Base-by-base conservation (phyloP, 2,113 vertebrate genomes). In the Ceyx melanurus region DNA sequence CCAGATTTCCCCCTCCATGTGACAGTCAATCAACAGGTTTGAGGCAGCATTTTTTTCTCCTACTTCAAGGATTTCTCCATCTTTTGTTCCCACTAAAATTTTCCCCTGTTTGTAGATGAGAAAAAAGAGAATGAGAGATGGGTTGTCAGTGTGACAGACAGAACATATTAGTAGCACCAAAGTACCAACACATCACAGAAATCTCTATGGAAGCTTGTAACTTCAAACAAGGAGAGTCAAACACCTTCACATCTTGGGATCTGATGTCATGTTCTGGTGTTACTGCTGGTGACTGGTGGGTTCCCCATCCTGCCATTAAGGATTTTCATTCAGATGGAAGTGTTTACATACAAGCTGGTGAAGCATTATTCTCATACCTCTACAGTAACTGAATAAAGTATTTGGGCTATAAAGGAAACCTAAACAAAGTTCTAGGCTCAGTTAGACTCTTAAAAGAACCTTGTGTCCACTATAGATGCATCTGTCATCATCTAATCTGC, bases 41-140 rank as follows among this genome's bases (percentile, higher is more conserved):
- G 99, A 99, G 78, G 99, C 99, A 17, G 99, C 99, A 1, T 99
- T 99, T 98, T 99, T 99, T 90, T 99, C 99, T 90, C 99, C 99
- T 61, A 99, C 98, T 97, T 99, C 99, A 51, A 99, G 98, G 93
- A 99, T 99, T 97, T 99, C 99, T 15, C 99, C 99, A 25, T 99
- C 98, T 97, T 99, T 99, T 31, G 99, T 99, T 94, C 99, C 99
- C 85, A 99, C 99, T 93, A 99, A 97, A 93, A 99, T 99, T 92
- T 99, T 99, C 13, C 99, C 99, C 99, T 99, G 75, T 97, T 92
- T 82, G 72, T 43, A 86, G 86, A 19, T 35, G 18, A 87, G 62
- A 54, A 25, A 25, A 71, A 31, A 62, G 95, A 60, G 22, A 50
- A 56, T 1, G 21, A 57, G 29, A 86, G 42, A 35, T 6, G 29